These are phyloP conservation scores for Rhea pennata DNA, from an alignment of 2,113 vertebrate genomes.

Conservation along the genomic window DNA sequence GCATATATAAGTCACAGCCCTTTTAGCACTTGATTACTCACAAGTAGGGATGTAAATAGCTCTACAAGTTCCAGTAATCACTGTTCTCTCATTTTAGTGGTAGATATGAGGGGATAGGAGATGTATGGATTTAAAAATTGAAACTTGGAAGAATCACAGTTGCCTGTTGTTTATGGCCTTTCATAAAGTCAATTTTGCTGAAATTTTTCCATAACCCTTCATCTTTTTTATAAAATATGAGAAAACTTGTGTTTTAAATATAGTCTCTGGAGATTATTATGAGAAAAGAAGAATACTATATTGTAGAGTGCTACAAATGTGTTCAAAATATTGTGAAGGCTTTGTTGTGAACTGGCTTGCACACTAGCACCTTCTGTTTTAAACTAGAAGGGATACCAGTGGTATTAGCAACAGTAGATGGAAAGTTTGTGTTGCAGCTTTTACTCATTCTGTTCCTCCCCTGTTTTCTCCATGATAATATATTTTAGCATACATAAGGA, in stretches of 20 bases:
- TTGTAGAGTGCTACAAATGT: neutral
- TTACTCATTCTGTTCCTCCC: neutral
- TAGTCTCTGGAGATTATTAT: neutral
- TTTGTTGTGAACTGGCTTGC: neutral
- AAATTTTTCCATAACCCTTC: neutral
- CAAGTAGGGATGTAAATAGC: neutral
- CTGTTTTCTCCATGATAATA: neutral
- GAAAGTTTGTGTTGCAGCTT: neutral
- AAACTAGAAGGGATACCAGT: neutral
- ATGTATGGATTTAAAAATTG: neutral
- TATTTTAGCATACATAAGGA: rapidly evolving
- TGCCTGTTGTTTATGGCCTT: neutral
- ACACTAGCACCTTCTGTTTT: neutral
- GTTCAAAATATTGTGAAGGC: neutral
- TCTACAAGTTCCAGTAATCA: neutral
- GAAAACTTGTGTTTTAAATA: neutral
- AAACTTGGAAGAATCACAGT: neutral
- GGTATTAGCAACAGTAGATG: neutral
- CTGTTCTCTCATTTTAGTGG: neutral
- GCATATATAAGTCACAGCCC: neutral
- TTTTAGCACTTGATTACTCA: neutral
- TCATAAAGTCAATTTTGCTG: neutral
- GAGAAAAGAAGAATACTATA: neutral
- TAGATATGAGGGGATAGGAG: neutral
- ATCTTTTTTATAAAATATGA: neutral